These are phyloP conservation scores for Delphinapterus leucas DNA, from an alignment of 2,113 vertebrate species.

Conservation along the genomic window DNA sequence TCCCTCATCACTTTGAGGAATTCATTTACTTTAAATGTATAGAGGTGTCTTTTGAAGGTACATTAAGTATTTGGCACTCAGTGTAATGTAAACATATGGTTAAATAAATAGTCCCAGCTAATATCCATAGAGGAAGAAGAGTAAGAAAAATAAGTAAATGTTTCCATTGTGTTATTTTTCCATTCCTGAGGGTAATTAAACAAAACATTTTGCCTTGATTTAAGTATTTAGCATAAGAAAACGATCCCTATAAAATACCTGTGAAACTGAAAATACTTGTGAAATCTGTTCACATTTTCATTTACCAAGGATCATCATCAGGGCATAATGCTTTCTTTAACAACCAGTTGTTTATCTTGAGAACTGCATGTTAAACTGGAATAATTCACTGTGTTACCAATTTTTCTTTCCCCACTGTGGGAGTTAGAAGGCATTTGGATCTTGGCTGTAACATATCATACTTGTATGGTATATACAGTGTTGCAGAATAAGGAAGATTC, in stretches of 20 bases:
- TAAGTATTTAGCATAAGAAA: not conserved
- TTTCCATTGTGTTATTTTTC: not conserved
- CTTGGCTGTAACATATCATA: not conserved
- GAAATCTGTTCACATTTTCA: not conserved
- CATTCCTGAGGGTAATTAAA: not conserved
- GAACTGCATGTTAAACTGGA: conserved; percentile 27
- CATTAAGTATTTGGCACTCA: not conserved
- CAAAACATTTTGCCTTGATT: not conserved
- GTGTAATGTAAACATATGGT: not conserved
- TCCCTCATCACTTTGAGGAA: not conserved
- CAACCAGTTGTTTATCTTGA: not conserved
- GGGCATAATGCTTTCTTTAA: not conserved
- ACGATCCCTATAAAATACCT: not conserved
- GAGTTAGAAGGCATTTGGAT: conserved; percentile 2
- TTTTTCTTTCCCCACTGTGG: not conserved
- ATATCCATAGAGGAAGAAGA: not conserved
- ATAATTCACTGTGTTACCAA: not conserved
- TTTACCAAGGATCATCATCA: not conserved
- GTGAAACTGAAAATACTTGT: not conserved
- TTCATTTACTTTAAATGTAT: not conserved
- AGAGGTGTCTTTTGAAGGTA: not conserved
- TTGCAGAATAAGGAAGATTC: not conserved
- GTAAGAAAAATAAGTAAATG: not conserved
- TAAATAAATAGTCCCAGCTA: not conserved
- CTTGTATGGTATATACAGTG: not conserved